Evolutionary conservation across 2,888 invertebrate species (phyloP).

Genomic region (Oxyteleia sp.): DNA sequence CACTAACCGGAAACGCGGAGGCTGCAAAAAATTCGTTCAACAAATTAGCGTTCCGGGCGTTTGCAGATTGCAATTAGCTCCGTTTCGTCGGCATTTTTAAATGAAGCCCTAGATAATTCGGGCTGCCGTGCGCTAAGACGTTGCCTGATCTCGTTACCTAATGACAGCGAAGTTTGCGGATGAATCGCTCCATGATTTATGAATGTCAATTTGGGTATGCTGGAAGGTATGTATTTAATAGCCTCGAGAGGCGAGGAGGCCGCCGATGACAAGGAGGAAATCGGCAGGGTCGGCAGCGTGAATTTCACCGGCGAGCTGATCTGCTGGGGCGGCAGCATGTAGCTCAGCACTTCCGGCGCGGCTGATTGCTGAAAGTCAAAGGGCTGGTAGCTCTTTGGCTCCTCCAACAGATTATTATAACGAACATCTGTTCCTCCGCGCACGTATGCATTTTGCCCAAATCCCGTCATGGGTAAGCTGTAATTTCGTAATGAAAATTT

Average conservation of each 20-base stretch:
- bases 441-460: constrained; percentile 47
- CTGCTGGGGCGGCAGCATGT: constrained; percentile 70
- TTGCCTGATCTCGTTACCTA: constrained; percentile 68
- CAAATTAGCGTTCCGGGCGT: background rate
- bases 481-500: constrained; percentile 64
- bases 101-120: background rate
- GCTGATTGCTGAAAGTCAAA: constrained; percentile 76
- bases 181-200: constrained; percentile 66
- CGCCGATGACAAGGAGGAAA: constrained; percentile 73
- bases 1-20: constrained; percentile 54
- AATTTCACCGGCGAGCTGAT: constrained; percentile 71
- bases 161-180: constrained; percentile 62
- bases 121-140: no score
- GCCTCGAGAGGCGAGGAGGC: constrained; percentile 75
- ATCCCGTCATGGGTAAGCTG: constrained; percentile 53
- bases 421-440: constrained; percentile 58
- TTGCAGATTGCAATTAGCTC: background rate
- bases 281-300: constrained; percentile 75
- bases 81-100: background rate
- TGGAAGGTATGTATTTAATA: constrained; percentile 75
- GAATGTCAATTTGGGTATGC: constrained; percentile 75
- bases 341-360: constrained; percentile 73
- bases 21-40: constrained; percentile 43
- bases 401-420: constrained; percentile 62
- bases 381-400: constrained; percentile 73